Evolutionary conservation across 2,888 invertebrate species (phyloP).

Genomic region (Sialis lutaria): DNA sequence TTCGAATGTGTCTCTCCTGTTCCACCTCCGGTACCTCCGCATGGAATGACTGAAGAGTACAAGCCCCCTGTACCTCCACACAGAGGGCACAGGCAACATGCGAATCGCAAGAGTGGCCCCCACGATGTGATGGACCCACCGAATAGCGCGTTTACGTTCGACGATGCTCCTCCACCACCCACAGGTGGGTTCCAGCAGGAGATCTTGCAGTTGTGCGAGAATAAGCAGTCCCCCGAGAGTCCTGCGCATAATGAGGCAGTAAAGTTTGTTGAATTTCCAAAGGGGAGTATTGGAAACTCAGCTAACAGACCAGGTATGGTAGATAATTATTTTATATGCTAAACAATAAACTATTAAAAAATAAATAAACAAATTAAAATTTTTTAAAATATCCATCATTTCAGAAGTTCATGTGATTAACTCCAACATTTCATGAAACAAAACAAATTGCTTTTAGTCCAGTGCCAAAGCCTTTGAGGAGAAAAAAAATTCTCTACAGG

Average conservation of each 20-base stretch:
- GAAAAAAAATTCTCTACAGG: no score
- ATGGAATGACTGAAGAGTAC: conserved; percentile 20
- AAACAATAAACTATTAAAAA: no score
- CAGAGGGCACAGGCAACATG: conserved; percentile 42
- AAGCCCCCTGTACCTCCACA: conserved; percentile 13
- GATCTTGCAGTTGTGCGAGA: conserved; percentile 17
- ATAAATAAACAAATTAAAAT: no score
- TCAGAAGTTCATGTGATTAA: no score
- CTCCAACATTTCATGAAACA: no score
- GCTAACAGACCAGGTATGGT: neutral
- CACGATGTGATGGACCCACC: conserved; percentile 27
- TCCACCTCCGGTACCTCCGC: conserved; percentile 33
- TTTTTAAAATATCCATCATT: no score
- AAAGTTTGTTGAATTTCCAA: conserved; percentile 39
- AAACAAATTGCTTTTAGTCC: no score
- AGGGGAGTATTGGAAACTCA: conserved; percentile 13
- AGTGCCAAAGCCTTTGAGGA: no score
- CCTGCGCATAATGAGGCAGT: conserved; percentile 31
- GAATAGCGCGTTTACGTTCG: conserved; percentile 5
- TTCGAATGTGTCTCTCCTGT: conserved; percentile 15
- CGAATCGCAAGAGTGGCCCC: conserved; percentile 77
- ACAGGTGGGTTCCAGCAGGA: conserved; percentile 27
- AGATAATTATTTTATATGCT: no score
- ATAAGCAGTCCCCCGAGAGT: conserved; percentile 30
- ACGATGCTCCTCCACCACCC: conserved; percentile 10